Evolutionary conservation across 2,113 vertebrate species (phyloP).

Genomic region (Cynocephalus volans): DNA sequence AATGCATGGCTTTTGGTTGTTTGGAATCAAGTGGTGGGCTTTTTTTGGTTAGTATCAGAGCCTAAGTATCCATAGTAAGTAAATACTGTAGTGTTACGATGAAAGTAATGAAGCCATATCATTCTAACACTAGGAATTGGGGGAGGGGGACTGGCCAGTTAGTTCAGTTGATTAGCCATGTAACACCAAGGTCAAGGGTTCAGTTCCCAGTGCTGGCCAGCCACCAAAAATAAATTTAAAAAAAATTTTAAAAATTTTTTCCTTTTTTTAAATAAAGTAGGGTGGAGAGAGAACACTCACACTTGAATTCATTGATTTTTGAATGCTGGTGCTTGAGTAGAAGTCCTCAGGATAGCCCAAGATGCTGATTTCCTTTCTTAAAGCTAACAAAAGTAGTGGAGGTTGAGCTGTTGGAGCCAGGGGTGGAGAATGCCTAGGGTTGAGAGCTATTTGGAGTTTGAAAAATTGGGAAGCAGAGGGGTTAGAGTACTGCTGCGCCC

Average conservation of each 20-base stretch:
- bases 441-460: background rate
- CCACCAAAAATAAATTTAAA: too few relatives aligned
- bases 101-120: background rate
- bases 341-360: background rate
- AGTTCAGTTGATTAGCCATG: too few relatives aligned
- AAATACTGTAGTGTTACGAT: background rate
- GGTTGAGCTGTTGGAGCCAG: background rate
- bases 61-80: background rate
- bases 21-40: background rate
- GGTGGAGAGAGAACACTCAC: background rate
- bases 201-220: too few relatives aligned
- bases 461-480: background rate
- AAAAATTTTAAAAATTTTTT: too few relatives aligned
- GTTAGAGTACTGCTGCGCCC: background rate
- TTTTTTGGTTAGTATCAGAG: background rate
- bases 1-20: background rate
- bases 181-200: too few relatives aligned
- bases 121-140: background rate
- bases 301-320: background rate
- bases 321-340: background rate
- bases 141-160: too few relatives aligned
- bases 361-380: background rate
- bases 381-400: background rate
- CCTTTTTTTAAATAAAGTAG: too few relatives aligned
- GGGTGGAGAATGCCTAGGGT: background rate